Evolutionary conservation across 1,140 invertebrate genomes (phyloP).

Genomic region (Drosophila neocordata): DNA sequence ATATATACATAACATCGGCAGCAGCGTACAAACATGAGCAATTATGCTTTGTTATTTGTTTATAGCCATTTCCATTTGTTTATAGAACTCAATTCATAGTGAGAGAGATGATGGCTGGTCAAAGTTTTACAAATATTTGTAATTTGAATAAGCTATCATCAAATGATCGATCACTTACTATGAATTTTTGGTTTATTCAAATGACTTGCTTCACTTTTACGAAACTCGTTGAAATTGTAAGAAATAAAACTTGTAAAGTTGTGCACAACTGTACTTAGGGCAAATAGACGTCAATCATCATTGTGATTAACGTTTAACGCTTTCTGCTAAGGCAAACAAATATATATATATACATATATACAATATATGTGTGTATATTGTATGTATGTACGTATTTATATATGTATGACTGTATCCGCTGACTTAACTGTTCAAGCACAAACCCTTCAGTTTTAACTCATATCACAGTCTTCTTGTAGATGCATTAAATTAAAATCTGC

Average conservation of each 20-base stretch:
- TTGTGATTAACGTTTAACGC: constrained; percentile 16
- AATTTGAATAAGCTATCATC: constrained; percentile 8
- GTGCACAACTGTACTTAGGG: neutral
- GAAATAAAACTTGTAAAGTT: neutral
- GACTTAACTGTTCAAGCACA: neutral
- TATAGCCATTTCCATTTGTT: constrained; percentile 71
- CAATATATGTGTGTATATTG: no score
- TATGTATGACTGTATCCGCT: neutral
- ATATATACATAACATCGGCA: constrained; percentile 2
- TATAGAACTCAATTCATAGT: constrained; percentile 60
- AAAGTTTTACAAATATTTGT: constrained; percentile 1
- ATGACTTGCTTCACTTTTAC: neutral
- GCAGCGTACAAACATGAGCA: constrained; percentile 45
- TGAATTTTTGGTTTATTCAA: neutral
- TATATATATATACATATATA: no score
- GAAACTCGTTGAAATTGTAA: neutral
- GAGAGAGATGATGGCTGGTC: neutral
- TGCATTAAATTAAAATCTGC: constrained; percentile 14
- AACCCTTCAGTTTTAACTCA: constrained; percentile 44
- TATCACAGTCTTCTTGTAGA: no score
- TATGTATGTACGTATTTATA: no score
- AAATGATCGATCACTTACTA: constrained; percentile 1
- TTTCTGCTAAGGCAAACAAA: constrained; percentile 24
- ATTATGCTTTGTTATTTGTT: constrained; percentile 74
- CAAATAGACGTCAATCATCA: neutral